A percentile compares a stretch with the other conserved stretches of the same genome.
These are phyloP conservation scores for Isoperla grammatica DNA, from an alignment of 2,888 invertebrate genomes.

Conservation along the genomic window DNA sequence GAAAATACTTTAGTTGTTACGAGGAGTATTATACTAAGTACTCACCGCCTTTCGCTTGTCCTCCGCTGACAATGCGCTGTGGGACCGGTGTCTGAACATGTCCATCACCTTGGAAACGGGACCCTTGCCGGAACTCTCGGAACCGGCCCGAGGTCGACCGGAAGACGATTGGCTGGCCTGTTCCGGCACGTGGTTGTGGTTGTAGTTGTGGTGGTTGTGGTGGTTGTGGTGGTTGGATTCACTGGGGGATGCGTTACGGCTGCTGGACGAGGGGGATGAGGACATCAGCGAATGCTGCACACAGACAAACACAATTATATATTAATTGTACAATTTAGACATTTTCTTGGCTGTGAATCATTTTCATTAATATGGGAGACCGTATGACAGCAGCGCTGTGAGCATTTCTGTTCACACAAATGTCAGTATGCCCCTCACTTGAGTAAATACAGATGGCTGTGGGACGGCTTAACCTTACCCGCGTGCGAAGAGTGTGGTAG, in stretches of 20 bases:
- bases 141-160: conserved; percentile 38
- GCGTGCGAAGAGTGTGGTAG: too few relatives aligned
- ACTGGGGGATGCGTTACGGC: conserved; percentile 36
- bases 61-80: conserved; percentile 62
- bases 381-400: too few relatives aligned
- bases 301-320: conserved; percentile 27
- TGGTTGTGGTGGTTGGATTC: conserved; percentile 30
- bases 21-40: too few relatives aligned
- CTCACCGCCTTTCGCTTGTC: conserved; percentile 67
- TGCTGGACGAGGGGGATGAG: conserved; percentile 38
- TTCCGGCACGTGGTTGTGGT: conserved; percentile 42
- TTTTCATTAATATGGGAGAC: too few relatives aligned
- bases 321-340: too few relatives aligned
- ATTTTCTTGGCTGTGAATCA: too few relatives aligned
- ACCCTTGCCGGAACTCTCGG: conserved; percentile 49
- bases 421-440: too few relatives aligned
- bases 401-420: too few relatives aligned
- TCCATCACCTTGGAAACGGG: conserved; percentile 91
- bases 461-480: too few relatives aligned
- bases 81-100: conserved; percentile 74
- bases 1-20: too few relatives aligned
- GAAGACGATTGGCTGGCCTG: conserved; percentile 26
- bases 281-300: conserved; percentile 50
- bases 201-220: conserved; percentile 48
- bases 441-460: too few relatives aligned